Evolutionary conservation across 1,140 invertebrate species (phyloP).

Genomic region (Diuraphis noxia): DNA sequence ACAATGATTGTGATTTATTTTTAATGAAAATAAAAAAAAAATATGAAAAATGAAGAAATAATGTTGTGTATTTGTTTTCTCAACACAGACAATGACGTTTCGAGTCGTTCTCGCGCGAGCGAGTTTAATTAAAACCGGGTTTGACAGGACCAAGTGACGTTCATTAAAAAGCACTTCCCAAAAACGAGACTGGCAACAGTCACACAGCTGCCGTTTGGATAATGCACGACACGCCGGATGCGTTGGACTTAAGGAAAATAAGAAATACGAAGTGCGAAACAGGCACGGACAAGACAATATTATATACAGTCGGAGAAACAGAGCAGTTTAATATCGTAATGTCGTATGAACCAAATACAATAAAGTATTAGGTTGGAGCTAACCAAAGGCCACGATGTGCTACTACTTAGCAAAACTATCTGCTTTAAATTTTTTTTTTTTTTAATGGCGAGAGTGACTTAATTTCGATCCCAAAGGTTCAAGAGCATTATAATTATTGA

Average conservation of each 20-base stretch:
- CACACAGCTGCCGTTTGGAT: slow-evolving; percentile 23
- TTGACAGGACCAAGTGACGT: slow-evolving; percentile 1
- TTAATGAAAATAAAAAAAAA: slow-evolving; percentile 30
- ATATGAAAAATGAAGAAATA: neutral
- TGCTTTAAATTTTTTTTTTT: neutral
- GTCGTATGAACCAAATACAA: neutral
- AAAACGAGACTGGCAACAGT: neutral
- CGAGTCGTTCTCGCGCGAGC: neutral
- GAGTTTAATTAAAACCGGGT: slow-evolving; percentile 40
- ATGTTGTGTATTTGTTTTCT: neutral
- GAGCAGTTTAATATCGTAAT: neutral
- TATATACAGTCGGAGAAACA: neutral
- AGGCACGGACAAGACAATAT: neutral
- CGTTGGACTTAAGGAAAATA: neutral
- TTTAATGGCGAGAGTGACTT: neutral
- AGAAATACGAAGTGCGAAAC: neutral
- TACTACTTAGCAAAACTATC: neutral
- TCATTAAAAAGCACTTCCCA: slow-evolving; percentile 42
- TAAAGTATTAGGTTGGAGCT: neutral
- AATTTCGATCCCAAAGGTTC: neutral
- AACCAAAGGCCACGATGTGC: neutral
- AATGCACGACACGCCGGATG: slow-evolving; percentile 17
- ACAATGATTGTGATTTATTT: slow-evolving; percentile 47
- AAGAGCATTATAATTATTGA: too few species aligned
- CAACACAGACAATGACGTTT: neutral